Percentiles rank a stretch among this genome's conserved stretches.
phyloP scores from a whole-genome alignment of 1,140 invertebrate species.

The Drosophila quadrilineata region DNA sequence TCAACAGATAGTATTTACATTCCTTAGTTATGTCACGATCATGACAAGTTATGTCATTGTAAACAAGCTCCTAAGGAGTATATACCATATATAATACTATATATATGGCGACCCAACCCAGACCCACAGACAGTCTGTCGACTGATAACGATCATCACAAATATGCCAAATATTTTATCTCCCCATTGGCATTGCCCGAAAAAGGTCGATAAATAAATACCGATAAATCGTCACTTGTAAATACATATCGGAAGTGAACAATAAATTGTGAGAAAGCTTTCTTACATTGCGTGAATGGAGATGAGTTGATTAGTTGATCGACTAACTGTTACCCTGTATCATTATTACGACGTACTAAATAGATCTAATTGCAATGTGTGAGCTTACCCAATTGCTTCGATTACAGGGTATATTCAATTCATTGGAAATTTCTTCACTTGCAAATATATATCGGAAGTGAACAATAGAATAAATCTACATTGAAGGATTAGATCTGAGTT shows the following conservation, averaged over 20 bases:
- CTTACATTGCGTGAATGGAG: too few species aligned
- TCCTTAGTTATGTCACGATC: slow-evolving; percentile 26
- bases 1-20: slow-evolving; percentile 25
- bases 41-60: slow-evolving; percentile 51
- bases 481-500: too few species aligned
- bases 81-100: slow-evolving; percentile 1
- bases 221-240: slow-evolving; percentile 47
- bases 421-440: too few species aligned
- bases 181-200: slow-evolving; percentile 45
- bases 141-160: slow-evolving; percentile 29
- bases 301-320: not conserved
- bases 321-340: slow-evolving; percentile 11
- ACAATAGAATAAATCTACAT: too few species aligned
- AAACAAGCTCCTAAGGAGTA: slow-evolving; percentile 23
- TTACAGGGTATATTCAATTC: too few species aligned
- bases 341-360: not conserved
- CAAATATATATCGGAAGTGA: too few species aligned
- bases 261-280: too few species aligned
- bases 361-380: not conserved
- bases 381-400: too few species aligned
- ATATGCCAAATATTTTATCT: slow-evolving; percentile 74
- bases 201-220: slow-evolving; percentile 34
- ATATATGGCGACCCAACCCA: slow-evolving; percentile 2
- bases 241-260: too few species aligned
- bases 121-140: not conserved